Evolutionary conservation across 64 coral and sea anemone species (phyloP), one percentile per base, ranked within the genome.

Genomic region (Stichodactyla mertensii): DNA sequence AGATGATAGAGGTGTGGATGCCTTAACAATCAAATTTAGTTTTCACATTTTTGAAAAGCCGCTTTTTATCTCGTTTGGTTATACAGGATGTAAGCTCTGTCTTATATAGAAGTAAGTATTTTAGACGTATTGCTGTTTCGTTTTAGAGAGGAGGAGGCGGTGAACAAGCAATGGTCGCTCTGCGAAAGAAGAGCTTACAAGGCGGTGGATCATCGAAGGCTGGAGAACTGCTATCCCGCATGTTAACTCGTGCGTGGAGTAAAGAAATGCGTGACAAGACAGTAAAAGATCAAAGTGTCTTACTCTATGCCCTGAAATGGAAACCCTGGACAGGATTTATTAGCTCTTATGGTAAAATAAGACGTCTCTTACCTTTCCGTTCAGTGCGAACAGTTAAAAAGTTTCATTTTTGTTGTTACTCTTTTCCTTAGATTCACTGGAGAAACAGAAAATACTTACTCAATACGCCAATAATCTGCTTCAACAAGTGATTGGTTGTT

Each of bases 241-340:
- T 85, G 83, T 16, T 85, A 57, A 51, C 52, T 16, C 12, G 20
- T 85, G 53, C 83, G 1, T 85, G 83, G 83, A 51, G 54, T 26
- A 85, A 85, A 85, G 55, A 20, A 82, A 85, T 18, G 57, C 13
- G 8, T 59, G 19, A 81, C 52, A 81, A 28, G 5, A 22, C 7
- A 55, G 52, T 81, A 8, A 55, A 45, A 53, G 78, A 53, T 55
- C 78, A 81, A 4, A 16, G 6, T 2, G 16, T 53, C 6, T 81
- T 81, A 81, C 56, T 6, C 14, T 60, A 57, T 56, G 22, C 53
- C n/a, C 26, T 84, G 51, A 59, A 2, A 56, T 84, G 82, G 82
- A 84, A n/a, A 84, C 55, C 13, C 53, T 84, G 82, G 82, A 6
- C 52, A 57, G 82, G 54, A 52, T 84, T 84, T 54, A 18, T 84